phyloP scores from a whole-genome alignment of 2,113 vertebrate genomes.

The Anser cygnoides region DNA sequence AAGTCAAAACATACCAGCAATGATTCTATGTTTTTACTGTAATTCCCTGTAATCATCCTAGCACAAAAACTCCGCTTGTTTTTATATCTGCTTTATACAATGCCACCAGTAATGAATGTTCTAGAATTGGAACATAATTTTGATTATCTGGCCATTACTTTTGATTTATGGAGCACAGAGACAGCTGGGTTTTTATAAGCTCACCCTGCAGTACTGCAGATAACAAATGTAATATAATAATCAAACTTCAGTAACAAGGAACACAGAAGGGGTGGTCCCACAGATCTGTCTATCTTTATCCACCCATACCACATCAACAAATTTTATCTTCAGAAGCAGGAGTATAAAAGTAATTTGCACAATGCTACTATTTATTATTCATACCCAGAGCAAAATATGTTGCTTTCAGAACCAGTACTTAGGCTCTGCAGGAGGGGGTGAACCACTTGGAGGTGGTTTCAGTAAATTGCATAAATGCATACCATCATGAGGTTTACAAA shows the following conservation, averaged over 20 bases:
- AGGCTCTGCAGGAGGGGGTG: neutral
- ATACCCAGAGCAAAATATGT: neutral
- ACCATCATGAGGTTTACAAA: conserved; percentile 1
- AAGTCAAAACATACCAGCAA: conserved; percentile 37
- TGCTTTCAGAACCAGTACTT: conserved; percentile 21
- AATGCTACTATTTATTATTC: conserved; percentile 45
- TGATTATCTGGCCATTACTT: conserved; percentile 72
- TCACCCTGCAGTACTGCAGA: conserved; percentile 63
- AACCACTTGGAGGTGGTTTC: conserved; percentile 21
- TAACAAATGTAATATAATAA: conserved; percentile 67
- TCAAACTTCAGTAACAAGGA: conserved; percentile 56
- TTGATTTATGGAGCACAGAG: conserved; percentile 65
- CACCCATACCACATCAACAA: conserved; percentile 12
- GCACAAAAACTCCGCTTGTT: conserved; percentile 38
- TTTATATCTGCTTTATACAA: conserved; percentile 44
- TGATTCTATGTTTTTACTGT: conserved; percentile 7
- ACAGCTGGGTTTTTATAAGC: conserved; percentile 69
- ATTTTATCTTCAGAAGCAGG: conserved; percentile 42
- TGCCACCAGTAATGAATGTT: conserved; percentile 64
- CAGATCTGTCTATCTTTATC: conserved; percentile 34
- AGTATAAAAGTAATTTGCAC: conserved; percentile 44
- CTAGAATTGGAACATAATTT: conserved; percentile 67
- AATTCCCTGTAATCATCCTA: conserved; percentile 52
- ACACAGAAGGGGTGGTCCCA: conserved; percentile 6
- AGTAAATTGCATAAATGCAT: neutral